phyloP scores from a whole-genome alignment of 2,888 invertebrate species.

The Drosophila fungiperda region DNA sequence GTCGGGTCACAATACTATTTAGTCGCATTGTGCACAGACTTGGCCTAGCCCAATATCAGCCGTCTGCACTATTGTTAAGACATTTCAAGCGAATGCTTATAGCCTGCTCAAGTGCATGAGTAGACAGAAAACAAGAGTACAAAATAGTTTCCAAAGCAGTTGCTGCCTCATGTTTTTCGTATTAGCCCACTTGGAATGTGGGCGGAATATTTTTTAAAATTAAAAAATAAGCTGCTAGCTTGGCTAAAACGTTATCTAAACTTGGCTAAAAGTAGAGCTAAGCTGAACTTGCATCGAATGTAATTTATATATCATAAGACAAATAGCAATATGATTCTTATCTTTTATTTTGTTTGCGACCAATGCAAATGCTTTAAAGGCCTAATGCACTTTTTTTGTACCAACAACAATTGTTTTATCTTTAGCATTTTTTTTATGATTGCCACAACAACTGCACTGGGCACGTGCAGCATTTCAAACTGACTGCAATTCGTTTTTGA shows the following conservation, averaged over 20 bases:
- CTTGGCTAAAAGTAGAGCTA: neutral
- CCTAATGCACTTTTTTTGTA: conserved; percentile 47
- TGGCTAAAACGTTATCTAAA: conserved; percentile 12
- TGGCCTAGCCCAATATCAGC: conserved; percentile 37
- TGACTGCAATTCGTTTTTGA: conserved; percentile 59
- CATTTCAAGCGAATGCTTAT: conserved; percentile 29
- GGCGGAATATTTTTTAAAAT: conserved; percentile 31
- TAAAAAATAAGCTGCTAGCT: conserved; percentile 23
- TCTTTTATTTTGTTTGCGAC: conserved; percentile 24
- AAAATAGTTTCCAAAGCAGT: conserved; percentile 16
- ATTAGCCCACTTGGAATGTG: conserved; percentile 34
- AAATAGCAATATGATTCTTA: conserved; percentile 30
- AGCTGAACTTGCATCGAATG: conserved; percentile 9
- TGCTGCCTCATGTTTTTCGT: conserved; percentile 9
- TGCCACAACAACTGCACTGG: conserved; percentile 22
- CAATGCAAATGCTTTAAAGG: conserved; percentile 16
- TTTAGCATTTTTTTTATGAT: conserved; percentile 31
- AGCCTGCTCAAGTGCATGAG: conserved; percentile 55
- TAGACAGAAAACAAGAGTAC: conserved; percentile 36
- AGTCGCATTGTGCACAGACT: conserved; percentile 17
- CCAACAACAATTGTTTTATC: conserved; percentile 51
- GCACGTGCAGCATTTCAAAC: conserved; percentile 68
- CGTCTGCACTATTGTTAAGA: conserved; percentile 36
- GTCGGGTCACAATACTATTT: conserved; percentile 10
- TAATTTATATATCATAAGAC: conserved; percentile 11